Evolutionary conservation across 2,888 invertebrate species (phyloP), one percentile per base, ranked within the genome.

Genomic region (Tethea ocularis): DNA sequence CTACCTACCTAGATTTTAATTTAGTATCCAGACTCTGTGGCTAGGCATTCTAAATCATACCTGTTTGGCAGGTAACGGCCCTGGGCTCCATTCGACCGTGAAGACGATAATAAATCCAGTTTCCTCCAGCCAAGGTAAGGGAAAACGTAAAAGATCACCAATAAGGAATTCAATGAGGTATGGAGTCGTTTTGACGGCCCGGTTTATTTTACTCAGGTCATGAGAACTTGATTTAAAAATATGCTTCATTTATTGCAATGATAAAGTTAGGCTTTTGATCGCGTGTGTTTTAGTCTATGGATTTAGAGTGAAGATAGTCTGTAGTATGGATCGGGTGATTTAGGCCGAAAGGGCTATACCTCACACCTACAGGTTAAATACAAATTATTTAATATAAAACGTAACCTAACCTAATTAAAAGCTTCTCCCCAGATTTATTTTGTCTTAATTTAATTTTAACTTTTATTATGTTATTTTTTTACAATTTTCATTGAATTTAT

Each of bases 91-190:
- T 71, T 84, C 76, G 70, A 68, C 77, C 77, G 86, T 79, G 81
- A 82, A 84, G 78, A 71, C 75, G 88, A 88, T 88, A 86, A 86
- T 86, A 83, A 87, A 87, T 85, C 83, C 87, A 78, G 75, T 74
- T 67, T 67, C 64, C 62, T 13, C 13, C 33, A 13, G 33, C 33
- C 63, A 66, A 62, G 66, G 68, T 70, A 72, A 74, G 77, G 73
- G 73, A 64, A 64, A 66, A 71, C 70, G 78, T 75, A 79, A 79
- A 77, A 75, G 46, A 46, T 46, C 46, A 20, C 46, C 71, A 75
- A 70, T 72, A 68, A 77, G 71, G 66, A 61, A 77, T 64, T 68
- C 80, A 86, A 86, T 86, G 83, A 78, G 58, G 72, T 72, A 78
- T 81, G 68, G 71, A 61, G 68, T 57, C 65, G 63, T 67, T 62